Evolutionary conservation across 2,888 invertebrate species (phyloP), one percentile per base, ranked within the genome.

Genomic region (Mallateleia sp.): DNA sequence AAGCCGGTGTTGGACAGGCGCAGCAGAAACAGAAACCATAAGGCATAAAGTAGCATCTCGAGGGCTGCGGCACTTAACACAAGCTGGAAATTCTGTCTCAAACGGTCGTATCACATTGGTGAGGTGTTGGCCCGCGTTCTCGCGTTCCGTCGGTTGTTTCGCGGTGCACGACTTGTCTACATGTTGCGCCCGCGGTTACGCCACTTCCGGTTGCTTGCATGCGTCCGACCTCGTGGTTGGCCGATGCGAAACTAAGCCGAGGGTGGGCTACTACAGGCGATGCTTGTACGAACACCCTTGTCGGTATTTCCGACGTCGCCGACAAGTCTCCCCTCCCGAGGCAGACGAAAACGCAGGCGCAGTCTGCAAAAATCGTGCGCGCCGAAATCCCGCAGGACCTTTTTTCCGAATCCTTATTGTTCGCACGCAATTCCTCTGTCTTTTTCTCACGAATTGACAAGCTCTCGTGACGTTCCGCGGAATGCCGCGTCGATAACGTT

Each of bases 1-100:
- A 91, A 87, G 82, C 90, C 91, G 88, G 90, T 91, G 88, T 91
- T 90, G 90, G 89, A 89, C 79, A 92, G 88, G 80, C 85, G 89
- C 85, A 93, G 90, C 78, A 91, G 89, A 88, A 93, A 90, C 89
- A 92, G 88, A 88, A 92, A 89, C 91, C 92, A 92, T 80, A 91
- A 87, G 64, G 91, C 90, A 89, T 88, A 89, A 89, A 90, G 89
- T 82, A 90, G 69, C 90, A 90, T 91, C 74, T 82, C 85, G 85
- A 74, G 32, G 66, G 25, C 45, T 83, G 54, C 58, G 71, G 74
- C 83, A 87, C 89, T 82, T 62, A 42, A 71, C 60, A 38, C 62
- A 28, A 74, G 50, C 52, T 52, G 24, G 28, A 45, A 34, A 71
- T 24, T 50, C 32, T 47, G 24, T 42, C 38, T 7, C 45, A 22